phyloP scores from a whole-genome alignment of 2,888 invertebrate genomes.

The Ectobius pallidus region DNA sequence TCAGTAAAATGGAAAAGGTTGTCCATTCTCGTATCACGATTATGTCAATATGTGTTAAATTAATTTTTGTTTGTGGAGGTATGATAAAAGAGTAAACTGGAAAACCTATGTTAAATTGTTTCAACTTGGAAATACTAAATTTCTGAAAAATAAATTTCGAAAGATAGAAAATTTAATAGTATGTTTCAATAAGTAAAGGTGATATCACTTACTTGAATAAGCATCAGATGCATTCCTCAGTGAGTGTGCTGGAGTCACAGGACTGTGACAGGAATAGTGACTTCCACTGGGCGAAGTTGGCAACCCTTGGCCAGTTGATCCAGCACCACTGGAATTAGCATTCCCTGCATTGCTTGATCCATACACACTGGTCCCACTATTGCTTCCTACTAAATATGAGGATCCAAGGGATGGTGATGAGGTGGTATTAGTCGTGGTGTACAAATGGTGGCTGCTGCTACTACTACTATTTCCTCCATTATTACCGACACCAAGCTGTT shows the following conservation, averaged over 20 bases:
- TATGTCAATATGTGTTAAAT: no score
- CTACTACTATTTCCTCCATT: conserved; percentile 1
- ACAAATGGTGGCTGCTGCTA: not conserved
- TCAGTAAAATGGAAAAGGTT: no score
- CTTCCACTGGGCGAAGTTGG: conserved; percentile 22
- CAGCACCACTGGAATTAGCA: not conserved
- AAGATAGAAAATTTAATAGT: no score
- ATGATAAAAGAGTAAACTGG: no score
- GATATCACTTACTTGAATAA: no score
- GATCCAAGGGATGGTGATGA: not conserved
- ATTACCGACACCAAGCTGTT: conserved; percentile 55
- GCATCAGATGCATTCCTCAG: conserved; percentile 4
- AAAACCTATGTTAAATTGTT: no score
- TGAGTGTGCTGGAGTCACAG: not conserved
- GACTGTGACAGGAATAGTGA: conserved; percentile 25
- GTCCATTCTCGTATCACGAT: no score
- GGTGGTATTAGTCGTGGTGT: not conserved
- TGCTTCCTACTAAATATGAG: not conserved
- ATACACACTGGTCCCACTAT: not conserved
- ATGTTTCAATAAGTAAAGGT: no score
- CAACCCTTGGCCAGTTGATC: not conserved
- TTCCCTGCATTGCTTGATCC: not conserved
- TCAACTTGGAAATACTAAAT: no score
- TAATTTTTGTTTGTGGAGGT: no score
- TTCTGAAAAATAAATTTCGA: no score